Evolutionary conservation across 2,888 invertebrate genomes (phyloP), one percentile per base, ranked within the genome.

Genomic region (Cheilosia pagana): DNA sequence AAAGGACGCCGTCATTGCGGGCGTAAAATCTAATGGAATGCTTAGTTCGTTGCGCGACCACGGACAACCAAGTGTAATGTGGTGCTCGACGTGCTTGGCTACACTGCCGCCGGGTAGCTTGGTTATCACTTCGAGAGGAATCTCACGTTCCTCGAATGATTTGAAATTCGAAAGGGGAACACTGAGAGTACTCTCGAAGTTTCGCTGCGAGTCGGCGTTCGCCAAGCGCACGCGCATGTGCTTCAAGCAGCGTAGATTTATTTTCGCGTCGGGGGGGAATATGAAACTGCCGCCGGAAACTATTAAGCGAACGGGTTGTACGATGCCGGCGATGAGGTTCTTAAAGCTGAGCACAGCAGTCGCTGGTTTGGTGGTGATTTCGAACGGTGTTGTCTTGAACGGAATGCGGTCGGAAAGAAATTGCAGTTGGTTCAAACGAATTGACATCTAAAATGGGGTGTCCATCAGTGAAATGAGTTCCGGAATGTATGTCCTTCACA

Each of bases 1-100:
- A 93, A 97, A 96, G 1, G 94, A 94, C 0, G 96, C 94, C 87
- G 94, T 94, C 90, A 98, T 94, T 0, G 98, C 98, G 0, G 97
- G 95, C 8, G 95, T 94, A 92, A 98, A 98, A 89, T 95, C 95
- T 5, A 98, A 92, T 1, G 94, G 94, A 53, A 97, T 95, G 86
- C 94, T 94, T n/a, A 94, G 93, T 35, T 95, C 95, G 81, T 95
- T 94, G 2, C 94, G 93, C 88, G 94, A 94, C 96, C 97, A 97
- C 0, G 97, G 96, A 90, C 96, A 96, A 79, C 94, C 94, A 53
- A 97, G 93, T 89, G 94, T 94, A n/a, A 97, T 95, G 90, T 94
- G 95, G 90, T 96, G 96, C 88, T 96, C 96, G 88, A 96, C 93
- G 86, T 93, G 94, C 88, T 94, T 95, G 86, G 95, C 93, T 88